Evolutionary conservation across 2,888 invertebrate genomes (phyloP).

Genomic region (Eumacrocentrus americanus): DNA sequence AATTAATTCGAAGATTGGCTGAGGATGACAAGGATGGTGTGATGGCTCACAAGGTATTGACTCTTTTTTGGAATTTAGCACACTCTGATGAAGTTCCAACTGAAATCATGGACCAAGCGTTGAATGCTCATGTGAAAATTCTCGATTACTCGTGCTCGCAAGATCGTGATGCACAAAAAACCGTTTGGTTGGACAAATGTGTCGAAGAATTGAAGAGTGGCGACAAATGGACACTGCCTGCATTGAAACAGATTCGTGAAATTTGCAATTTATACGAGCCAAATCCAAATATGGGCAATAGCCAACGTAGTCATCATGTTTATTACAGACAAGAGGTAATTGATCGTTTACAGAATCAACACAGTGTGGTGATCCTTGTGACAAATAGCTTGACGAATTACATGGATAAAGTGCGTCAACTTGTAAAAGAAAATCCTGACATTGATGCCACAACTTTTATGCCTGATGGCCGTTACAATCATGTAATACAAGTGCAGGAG

Average conservation of each 20-base stretch:
- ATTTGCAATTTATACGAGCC: conserved; percentile 95
- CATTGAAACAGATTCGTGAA: conserved; percentile 92
- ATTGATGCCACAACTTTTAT: conserved; percentile 79
- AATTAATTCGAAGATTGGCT: conserved; percentile 91
- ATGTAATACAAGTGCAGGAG: conserved; percentile 91
- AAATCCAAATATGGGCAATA: conserved; percentile 70
- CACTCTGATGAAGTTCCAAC: conserved; percentile 95
- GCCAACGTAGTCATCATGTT: conserved; percentile 67
- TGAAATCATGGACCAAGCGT: conserved; percentile 96
- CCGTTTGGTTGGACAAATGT: conserved; percentile 93
- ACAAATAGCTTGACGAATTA: conserved; percentile 90
- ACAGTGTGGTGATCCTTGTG: conserved; percentile 91
- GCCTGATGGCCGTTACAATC: conserved; percentile 89
- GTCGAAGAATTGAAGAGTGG: conserved; percentile 91
- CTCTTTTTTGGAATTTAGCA: conserved; percentile 95
- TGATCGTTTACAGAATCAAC: conserved; percentile 87
- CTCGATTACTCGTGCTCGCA: conserved; percentile 97
- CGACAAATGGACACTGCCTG: conserved; percentile 92
- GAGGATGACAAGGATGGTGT: conserved; percentile 99
- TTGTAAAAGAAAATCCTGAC: conserved; percentile 74
- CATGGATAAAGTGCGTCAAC: conserved; percentile 82
- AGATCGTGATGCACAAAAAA: conserved; percentile 95
- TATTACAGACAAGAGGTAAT: conserved; percentile 78
- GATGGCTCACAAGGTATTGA: conserved; percentile 96
- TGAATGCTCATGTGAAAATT: conserved; percentile 95